Percentiles rank a stretch among this genome's conserved stretches.
phyloP scores from a whole-genome alignment of 2,113 vertebrate genomes.

The Crotalus tigris region DNA sequence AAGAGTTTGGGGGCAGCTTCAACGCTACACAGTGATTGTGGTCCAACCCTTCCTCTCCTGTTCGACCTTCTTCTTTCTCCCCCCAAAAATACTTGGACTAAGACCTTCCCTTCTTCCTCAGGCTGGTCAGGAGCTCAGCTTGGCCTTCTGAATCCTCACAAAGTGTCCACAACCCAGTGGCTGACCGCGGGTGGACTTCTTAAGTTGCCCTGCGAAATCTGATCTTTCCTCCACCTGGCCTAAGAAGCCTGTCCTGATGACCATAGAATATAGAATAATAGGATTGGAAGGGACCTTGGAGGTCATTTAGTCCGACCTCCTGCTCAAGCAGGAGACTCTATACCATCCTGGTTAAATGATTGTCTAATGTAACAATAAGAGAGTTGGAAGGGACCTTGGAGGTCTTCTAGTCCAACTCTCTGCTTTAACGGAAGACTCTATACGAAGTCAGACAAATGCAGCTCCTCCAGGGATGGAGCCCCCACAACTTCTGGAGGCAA shows the following conservation, averaged over 20 bases:
- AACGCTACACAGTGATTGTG: background rate
- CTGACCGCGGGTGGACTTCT: background rate
- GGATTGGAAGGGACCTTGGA: background rate
- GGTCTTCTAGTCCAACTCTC: no score
- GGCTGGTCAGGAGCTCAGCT: background rate
- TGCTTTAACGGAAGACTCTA: background rate
- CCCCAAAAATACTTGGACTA: background rate
- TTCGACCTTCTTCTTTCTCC: background rate
- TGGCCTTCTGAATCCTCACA: background rate
- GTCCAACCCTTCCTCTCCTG: background rate
- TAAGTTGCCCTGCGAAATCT: background rate
- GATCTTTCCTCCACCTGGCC: background rate
- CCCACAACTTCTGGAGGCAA: background rate
- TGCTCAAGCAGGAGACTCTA: background rate
- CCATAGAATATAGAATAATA: background rate
- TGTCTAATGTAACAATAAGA: no score
- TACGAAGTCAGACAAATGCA: no score
- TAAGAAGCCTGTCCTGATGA: background rate
- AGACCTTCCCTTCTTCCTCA: background rate
- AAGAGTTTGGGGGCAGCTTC: background rate
- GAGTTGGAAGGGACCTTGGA: no score
- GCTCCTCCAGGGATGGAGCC: background rate
- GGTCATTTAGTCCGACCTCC: background rate
- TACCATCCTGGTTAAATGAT: no score
- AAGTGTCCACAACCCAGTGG: background rate